These are phyloP conservation scores for Sardinella longiceps DNA, from an alignment of 2,797 vertebrate species.

Conservation along the genomic window DNA sequence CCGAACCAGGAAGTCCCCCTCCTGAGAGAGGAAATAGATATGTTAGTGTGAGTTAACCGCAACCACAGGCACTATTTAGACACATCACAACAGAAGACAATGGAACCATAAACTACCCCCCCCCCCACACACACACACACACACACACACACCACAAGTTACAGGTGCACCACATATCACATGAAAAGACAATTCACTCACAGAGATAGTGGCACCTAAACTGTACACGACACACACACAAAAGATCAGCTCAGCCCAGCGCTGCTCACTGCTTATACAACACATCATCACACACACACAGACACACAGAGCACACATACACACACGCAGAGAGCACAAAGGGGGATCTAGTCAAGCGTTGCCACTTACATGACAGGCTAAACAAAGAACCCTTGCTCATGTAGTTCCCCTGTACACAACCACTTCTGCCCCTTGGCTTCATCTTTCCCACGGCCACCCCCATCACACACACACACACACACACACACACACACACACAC, in stretches of 20 bases:
- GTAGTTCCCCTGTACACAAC: too few species aligned
- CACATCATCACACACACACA: too few species aligned
- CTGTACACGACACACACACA: background rate
- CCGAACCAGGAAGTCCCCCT: conserved; percentile 87
- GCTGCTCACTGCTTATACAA: background rate
- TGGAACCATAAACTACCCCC: background rate
- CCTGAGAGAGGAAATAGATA: conserved; percentile 68
- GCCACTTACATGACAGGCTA: background rate
- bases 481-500: too few species aligned
- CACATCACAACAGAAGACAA: conserved; percentile 30
- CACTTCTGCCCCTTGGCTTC: background rate
- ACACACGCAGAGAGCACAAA: background rate
- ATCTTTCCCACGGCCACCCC: background rate
- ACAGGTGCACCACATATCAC: background rate
- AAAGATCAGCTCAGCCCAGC: background rate
- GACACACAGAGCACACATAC: too few species aligned
- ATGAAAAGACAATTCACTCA: background rate
- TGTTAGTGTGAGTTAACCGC: background rate
- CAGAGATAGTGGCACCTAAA: background rate
- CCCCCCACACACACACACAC: background rate
- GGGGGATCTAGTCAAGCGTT: background rate
- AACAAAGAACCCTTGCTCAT: background rate
- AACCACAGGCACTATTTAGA: background rate
- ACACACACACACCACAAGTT: background rate
- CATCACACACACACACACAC: too few species aligned